phyloP scores from a whole-genome alignment of 2,113 vertebrate genomes.

The Hypocryptadius cinnamomeus region DNA sequence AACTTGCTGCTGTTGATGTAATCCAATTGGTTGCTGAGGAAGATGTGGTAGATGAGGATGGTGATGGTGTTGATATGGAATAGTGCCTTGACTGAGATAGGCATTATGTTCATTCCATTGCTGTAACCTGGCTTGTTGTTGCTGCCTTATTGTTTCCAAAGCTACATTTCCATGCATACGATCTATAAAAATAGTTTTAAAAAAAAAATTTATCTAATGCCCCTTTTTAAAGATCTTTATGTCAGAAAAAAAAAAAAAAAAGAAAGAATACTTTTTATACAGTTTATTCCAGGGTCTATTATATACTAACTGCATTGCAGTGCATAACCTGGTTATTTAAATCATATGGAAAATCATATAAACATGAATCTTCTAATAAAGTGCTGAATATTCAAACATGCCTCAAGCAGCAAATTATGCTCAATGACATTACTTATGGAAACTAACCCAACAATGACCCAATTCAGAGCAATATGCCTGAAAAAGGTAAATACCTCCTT shows the following conservation, averaged over 20 bases:
- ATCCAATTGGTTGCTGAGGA: conserved; percentile 82
- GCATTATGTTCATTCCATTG: conserved; percentile 91
- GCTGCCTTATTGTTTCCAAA: conserved; percentile 87
- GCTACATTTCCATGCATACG: conserved; percentile 81
- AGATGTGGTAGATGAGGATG: conserved; percentile 85
- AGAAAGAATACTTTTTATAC: conserved; percentile 33
- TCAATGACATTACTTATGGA: conserved; percentile 42
- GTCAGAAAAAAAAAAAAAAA: conserved; percentile 19
- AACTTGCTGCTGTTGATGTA: conserved; percentile 86
- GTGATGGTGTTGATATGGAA: conserved; percentile 84
- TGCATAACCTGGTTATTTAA: conserved; percentile 22
- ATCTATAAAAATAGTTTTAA: conserved; percentile 66
- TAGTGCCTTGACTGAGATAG: conserved; percentile 81
- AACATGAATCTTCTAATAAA: conserved; percentile 60
- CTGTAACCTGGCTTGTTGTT: conserved; percentile 84
- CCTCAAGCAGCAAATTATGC: conserved; percentile 26
- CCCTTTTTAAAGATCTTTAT: conserved; percentile 22
- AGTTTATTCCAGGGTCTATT: conserved; percentile 44
- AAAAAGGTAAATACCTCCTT: conserved; percentile 34
- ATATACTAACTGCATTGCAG: conserved; percentile 52
- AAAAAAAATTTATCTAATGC: conserved; percentile 17
- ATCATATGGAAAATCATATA: conserved; percentile 48
- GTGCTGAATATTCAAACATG: conserved; percentile 34
- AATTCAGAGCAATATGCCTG: conserved; percentile 14
- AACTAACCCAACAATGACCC: conserved; percentile 39